A percentile compares a stretch with the other conserved stretches of the same genome.
phyloP scores from a whole-genome alignment of 2,797 vertebrate species.

The Microcaecilia unicolor region DNA sequence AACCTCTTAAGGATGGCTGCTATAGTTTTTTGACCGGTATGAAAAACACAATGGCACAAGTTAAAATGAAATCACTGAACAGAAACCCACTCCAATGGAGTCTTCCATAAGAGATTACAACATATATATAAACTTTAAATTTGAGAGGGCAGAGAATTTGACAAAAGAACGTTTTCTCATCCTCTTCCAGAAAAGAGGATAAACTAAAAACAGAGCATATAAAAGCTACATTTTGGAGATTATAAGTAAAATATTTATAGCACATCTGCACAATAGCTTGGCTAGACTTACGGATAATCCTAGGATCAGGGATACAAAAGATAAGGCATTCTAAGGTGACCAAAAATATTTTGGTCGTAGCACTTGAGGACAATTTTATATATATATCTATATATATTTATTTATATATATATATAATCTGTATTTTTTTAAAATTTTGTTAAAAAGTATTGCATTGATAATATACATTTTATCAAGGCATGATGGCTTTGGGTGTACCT shows the following conservation, averaged over 20 bases:
- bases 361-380: conserved; percentile 45
- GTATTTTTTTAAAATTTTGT: conserved; percentile 39
- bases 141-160: too few relatives aligned
- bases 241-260: neutral
- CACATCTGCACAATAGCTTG: conserved; percentile 31
- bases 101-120: too few relatives aligned
- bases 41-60: too few relatives aligned
- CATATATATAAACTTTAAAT: too few relatives aligned
- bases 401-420: conserved; percentile 69
- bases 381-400: conserved; percentile 55
- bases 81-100: too few relatives aligned
- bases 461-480: conserved; percentile 69
- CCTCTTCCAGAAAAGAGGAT: too few relatives aligned
- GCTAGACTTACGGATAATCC: conserved; percentile 32
- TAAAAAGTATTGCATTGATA: conserved; percentile 63
- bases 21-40: too few relatives aligned
- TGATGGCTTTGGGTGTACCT: conserved; percentile 68
- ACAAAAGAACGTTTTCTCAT: too few relatives aligned
- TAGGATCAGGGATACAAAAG: conserved; percentile 11
- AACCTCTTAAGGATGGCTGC: too few relatives aligned
- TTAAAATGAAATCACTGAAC: too few relatives aligned
- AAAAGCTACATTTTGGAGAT: too few relatives aligned
- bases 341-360: conserved; percentile 51
- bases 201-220: too few relatives aligned
- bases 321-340: conserved; percentile 54